Conservation (phyloP, 1,140 invertebrate genomes). For the Trichomalopsis sarcophagae region DNA sequence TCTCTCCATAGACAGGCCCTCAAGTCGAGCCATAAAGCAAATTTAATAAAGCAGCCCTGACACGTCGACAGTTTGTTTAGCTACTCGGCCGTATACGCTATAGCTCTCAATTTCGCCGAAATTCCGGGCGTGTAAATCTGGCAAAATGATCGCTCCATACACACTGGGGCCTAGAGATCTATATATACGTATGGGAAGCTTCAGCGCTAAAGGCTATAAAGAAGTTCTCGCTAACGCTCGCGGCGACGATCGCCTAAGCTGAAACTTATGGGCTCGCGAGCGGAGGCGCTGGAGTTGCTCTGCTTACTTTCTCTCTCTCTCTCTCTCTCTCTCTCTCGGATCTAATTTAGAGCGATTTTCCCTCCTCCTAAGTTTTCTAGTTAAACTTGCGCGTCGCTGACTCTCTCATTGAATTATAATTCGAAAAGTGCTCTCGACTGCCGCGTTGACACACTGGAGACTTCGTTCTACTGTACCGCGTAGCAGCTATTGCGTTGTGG, state of each 20-base stretch:
- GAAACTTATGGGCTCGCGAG: not conserved
- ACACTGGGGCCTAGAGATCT: not conserved
- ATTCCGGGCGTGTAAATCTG: slow-evolving; percentile 10
- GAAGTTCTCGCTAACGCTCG: not conserved
- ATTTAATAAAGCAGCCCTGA: slow-evolving; percentile 16
- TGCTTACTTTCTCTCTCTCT: not conserved
- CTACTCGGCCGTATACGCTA: not conserved
- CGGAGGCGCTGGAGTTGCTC: too few species aligned
- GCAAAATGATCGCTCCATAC: not conserved
- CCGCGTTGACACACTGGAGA: too few species aligned
- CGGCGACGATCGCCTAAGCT: not conserved
- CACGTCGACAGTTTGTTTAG: not conserved
- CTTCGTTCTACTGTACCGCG: too few species aligned
- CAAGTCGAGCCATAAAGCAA: not conserved
- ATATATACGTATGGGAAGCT: not conserved
- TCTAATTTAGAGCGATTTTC: slow-evolving; percentile 41
- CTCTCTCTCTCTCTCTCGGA: not conserved
- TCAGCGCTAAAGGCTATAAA: slow-evolving; percentile 19
- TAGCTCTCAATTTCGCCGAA: not conserved
- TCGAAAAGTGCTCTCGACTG: slow-evolving; percentile 16
- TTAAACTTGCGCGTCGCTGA: slow-evolving; percentile 24
- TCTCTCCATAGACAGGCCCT: not conserved
- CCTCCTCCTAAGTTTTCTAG: slow-evolving; percentile 40
- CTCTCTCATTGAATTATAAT: slow-evolving; percentile 29
- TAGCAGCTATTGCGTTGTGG: too few species aligned